phyloP scores from a whole-genome alignment of 64 coral and sea anemone genomes.

The Montipora capricornis region DNA sequence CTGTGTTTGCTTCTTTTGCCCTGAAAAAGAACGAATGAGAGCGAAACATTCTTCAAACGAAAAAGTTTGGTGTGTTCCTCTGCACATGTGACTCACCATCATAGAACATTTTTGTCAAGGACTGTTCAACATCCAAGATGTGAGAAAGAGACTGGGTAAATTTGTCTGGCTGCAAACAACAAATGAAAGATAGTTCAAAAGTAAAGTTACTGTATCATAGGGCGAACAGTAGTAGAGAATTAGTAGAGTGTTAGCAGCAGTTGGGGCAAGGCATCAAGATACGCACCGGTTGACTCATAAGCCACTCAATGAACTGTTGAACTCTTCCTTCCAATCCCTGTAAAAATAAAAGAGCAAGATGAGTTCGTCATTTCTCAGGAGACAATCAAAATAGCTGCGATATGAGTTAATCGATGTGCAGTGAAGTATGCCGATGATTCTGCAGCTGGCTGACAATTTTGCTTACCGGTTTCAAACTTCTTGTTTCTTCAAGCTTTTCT shows the following conservation, averaged over 20 bases:
- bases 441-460: background rate
- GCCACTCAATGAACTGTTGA: conserved; percentile 91
- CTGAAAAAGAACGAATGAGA: background rate
- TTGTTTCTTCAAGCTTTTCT: conserved; percentile 77
- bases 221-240: background rate
- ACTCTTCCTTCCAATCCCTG: conserved; percentile 80
- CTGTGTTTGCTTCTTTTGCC: background rate
- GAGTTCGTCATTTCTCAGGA: background rate
- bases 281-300: conserved; percentile 94
- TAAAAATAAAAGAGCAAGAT: background rate
- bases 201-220: background rate
- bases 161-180: conserved; percentile 71
- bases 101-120: conserved; percentile 88
- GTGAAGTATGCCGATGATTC: too few relatives aligned
- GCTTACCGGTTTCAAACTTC: conserved; percentile 81
- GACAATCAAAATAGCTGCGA: background rate
- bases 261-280: too few relatives aligned
- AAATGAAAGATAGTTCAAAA: background rate
- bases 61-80: background rate
- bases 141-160: conserved; percentile 85
- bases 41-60: background rate
- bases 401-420: background rate
- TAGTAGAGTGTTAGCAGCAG: background rate
- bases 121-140: conserved; percentile 89
- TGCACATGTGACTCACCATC: conserved; percentile 45